A percentile compares a stretch with the other conserved stretches of the same genome.
Conservation (phyloP, 2,797 vertebrate genomes). For the Epinephelus malabaricus region DNA sequence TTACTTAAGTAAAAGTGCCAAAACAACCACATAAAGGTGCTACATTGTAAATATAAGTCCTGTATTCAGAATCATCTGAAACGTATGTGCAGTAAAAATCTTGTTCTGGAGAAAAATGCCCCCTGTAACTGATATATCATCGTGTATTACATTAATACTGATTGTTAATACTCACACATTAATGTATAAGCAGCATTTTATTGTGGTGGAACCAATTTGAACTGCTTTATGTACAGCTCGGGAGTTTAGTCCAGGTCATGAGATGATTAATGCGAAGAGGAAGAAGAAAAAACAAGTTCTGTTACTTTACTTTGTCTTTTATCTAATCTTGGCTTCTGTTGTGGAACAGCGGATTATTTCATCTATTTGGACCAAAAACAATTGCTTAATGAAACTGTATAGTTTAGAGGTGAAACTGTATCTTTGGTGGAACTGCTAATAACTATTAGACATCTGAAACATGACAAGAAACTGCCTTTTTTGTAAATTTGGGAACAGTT, state of each 20-base stretch:
- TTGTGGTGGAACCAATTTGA: neutral
- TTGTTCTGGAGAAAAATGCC: neutral
- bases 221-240: neutral
- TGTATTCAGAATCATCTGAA: neutral
- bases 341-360: neutral
- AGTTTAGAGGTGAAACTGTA: neutral
- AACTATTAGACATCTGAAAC: neutral
- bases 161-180: too few species aligned
- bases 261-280: neutral
- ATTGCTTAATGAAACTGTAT: neutral
- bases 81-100: neutral
- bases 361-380: neutral
- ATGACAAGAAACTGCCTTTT: neutral
- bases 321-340: neutral
- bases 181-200: neutral
- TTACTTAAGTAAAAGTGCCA: neutral
- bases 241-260: neutral
- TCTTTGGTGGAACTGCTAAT: neutral
- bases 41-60: neutral
- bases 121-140: too few species aligned
- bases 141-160: too few species aligned
- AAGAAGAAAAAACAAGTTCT: too few species aligned
- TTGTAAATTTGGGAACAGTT: too few species aligned
- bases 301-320: neutral
- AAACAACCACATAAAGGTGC: neutral